Evolutionary conservation across 2,888 invertebrate species (phyloP).

Genomic region (Eurytoma adleriae): DNA sequence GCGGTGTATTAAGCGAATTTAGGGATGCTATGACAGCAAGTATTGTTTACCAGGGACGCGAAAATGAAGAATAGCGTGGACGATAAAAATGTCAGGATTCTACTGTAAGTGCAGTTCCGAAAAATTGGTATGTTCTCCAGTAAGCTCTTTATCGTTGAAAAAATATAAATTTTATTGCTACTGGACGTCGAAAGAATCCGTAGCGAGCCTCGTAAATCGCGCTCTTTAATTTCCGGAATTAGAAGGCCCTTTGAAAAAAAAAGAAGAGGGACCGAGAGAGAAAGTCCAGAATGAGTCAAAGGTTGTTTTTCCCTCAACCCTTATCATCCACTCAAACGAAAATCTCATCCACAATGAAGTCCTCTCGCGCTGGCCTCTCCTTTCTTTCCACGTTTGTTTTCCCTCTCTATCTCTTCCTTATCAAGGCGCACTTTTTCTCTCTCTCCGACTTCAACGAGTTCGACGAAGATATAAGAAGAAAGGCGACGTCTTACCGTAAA

Average conservation of each 20-base stretch:
- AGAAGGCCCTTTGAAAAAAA: conserved; percentile 53
- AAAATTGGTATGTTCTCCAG: not conserved
- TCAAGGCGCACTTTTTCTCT: conserved; percentile 16
- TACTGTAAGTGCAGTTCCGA: no score
- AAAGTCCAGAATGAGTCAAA: not conserved
- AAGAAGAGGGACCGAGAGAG: conserved; percentile 17
- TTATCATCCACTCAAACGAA: conserved; percentile 38
- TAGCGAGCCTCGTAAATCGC: conserved; percentile 49
- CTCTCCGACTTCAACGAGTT: not conserved
- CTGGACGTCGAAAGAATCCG: conserved; percentile 9
- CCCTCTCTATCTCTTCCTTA: conserved; percentile 27
- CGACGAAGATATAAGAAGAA: conserved; percentile 18
- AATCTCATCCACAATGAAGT: conserved; percentile 47
- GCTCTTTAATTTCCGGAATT: conserved; percentile 59
- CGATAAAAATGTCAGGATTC: no score
- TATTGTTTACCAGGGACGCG: no score
- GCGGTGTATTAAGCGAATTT: no score
- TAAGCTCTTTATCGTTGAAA: conserved; percentile 27
- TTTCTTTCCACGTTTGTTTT: conserved; percentile 20
- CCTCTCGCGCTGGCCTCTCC: not conserved
- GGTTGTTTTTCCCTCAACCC: conserved; percentile 23
- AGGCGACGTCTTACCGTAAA: not conserved
- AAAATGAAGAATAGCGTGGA: no score
- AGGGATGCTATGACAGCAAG: no score
- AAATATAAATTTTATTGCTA: conserved; percentile 40